Base-by-base conservation (phyloP, 2,113 vertebrate genomes). In the Neopipo cinnamomea region DNA sequence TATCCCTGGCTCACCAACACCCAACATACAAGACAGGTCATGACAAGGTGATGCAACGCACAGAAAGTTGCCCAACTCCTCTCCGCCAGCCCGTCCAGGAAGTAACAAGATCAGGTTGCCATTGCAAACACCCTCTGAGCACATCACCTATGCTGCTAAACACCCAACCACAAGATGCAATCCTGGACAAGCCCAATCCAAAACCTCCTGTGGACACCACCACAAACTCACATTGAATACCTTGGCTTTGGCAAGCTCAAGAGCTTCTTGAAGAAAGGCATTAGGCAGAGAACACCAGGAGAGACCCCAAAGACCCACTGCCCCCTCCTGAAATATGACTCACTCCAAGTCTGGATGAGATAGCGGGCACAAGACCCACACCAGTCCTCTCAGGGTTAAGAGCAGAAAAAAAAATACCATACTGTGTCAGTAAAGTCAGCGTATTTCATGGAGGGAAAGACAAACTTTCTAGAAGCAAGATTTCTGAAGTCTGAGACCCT, bases 21-120 rank as follows among this genome's bases (percentile, higher is more conserved):
- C 41, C 76, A 37, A 33, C 11, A 1, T 6, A 67, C 9, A 3
- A 55, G 65, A 68, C 0, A 0, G 42, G n/a, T n/a, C 6, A 5
- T 10, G 71, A 73, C 28, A 53, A 8, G 11, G 53, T 6, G 58
- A 89, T 31, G 74, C 74, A 79, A 79, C 0, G 5, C 39, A 27
- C 28, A 56, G 28, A 44, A 82, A 73, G 47, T 35, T 58, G 39
- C 65, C 4, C 0, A 8, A 76, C 35, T 52, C 23, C 65, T 75
- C 52, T 59, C 47, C 1, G 5, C 10, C 53, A 62, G 73, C 42
- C n/a, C 12, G 58, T 47, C n/a, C 31, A 13, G 46, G 42, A 56
- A 76, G 42, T 3, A 28, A 55, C 30, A 23, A 44, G 71, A 50
- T 22, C 44, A 27, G 23, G 39, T 5, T 72, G 65, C 33, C 42